Percentiles rank a stretch among this genome's conserved stretches.
Evolutionary conservation across 1,140 invertebrate species (phyloP).

Genomic region (Oncopodura yosiiana): DNA sequence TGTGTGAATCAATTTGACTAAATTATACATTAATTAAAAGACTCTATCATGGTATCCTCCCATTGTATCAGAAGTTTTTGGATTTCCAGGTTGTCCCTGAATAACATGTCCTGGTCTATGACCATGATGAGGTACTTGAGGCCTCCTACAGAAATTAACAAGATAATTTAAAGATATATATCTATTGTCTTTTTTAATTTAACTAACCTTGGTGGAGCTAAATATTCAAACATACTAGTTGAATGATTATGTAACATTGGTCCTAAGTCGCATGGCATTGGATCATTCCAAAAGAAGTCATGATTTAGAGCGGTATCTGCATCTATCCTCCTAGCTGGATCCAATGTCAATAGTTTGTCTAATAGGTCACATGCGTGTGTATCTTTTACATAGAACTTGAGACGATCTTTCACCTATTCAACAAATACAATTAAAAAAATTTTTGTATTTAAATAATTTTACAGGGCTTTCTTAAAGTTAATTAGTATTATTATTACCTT

Average conservation of each 20-base stretch:
- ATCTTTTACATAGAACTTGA: slow-evolving; percentile 88
- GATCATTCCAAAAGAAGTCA: slow-evolving; percentile 97
- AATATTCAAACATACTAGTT: slow-evolving; percentile 93
- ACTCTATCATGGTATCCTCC: slow-evolving; percentile 9
- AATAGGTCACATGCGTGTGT: slow-evolving; percentile 83
- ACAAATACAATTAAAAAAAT: slow-evolving; percentile 40
- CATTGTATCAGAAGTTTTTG: neutral
- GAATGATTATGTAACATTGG: slow-evolving; percentile 89
- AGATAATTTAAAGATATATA: no score
- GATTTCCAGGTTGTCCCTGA: neutral
- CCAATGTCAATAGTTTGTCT: slow-evolving; percentile 82
- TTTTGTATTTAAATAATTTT: neutral
- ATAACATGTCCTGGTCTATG: neutral
- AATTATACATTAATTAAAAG: no score
- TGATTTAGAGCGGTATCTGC: slow-evolving; percentile 90
- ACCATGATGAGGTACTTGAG: slow-evolving; percentile 5
- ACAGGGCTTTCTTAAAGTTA: slow-evolving; percentile 10
- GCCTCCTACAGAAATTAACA: no score
- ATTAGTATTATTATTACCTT: slow-evolving; percentile 48
- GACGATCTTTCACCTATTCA: slow-evolving; percentile 66
- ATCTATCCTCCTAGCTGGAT: slow-evolving; percentile 82
- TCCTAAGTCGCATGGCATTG: slow-evolving; percentile 81
- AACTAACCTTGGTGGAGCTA: slow-evolving; percentile 67
- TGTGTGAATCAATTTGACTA: no score
- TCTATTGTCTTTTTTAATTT: no score